Percentiles rank a stretch among this genome's conserved stretches.
Evolutionary conservation across 2,888 invertebrate species (phyloP).

Genomic region (Brachynemurus nebulosus): DNA sequence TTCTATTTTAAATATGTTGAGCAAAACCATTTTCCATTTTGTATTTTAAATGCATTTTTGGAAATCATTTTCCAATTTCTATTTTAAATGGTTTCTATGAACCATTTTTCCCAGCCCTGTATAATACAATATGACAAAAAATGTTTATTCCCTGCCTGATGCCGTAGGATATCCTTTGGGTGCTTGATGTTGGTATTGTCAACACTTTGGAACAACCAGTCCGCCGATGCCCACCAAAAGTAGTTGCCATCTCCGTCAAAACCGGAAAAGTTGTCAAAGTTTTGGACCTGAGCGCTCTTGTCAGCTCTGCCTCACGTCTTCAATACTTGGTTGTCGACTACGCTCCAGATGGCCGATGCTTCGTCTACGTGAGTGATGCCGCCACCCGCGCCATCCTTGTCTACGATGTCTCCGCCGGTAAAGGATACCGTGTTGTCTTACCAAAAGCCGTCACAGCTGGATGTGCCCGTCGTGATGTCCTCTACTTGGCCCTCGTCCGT

Average conservation of each 20-base stretch:
- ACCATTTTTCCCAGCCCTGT: too few species aligned
- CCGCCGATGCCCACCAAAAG: slow-evolving; percentile 42
- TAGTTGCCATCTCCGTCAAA: slow-evolving; percentile 41
- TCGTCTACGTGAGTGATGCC: slow-evolving; percentile 36
- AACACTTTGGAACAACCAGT: slow-evolving; percentile 43
- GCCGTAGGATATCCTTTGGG: slow-evolving; percentile 43
- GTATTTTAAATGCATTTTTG: too few species aligned
- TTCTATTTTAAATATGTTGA: too few species aligned
- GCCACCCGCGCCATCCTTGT: slow-evolving; percentile 34
- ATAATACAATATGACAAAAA: too few species aligned
- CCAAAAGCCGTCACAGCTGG: slow-evolving; percentile 36
- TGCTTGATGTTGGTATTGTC: slow-evolving; percentile 43
- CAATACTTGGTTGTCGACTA: slow-evolving; percentile 47
- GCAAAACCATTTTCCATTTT: too few species aligned
- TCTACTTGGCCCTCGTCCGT: slow-evolving; percentile 40
- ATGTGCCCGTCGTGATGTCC: slow-evolving; percentile 35
- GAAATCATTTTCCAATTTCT: too few species aligned
- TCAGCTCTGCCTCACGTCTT: slow-evolving; percentile 36
- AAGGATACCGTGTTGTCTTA: slow-evolving; percentile 41
- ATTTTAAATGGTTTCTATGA: too few species aligned
- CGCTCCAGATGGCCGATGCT: slow-evolving; percentile 33
- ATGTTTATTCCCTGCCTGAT: slow-evolving; percentile 7
- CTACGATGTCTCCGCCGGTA: slow-evolving; percentile 35
- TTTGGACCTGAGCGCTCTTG: slow-evolving; percentile 38
- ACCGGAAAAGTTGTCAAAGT: slow-evolving; percentile 43